Conservation (phyloP, 1,140 invertebrate genomes). For the Drosophila seguyi region DNA sequence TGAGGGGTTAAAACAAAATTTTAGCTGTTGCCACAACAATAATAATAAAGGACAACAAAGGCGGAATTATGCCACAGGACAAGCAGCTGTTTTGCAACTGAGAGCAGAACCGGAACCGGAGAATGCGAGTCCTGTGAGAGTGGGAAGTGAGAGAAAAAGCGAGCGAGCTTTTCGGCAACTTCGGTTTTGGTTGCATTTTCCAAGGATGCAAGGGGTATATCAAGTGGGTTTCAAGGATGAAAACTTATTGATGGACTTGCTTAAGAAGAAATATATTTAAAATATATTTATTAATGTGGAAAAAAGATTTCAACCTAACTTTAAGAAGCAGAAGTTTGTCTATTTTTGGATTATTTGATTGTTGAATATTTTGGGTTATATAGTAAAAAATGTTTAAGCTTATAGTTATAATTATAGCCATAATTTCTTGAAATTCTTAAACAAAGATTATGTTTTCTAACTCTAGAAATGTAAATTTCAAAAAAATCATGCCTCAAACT, state of each 20-base stretch:
- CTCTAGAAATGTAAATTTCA: no score
- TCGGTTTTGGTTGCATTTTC: slow-evolving; percentile 14
- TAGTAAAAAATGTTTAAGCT: no score
- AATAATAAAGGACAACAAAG: slow-evolving; percentile 49
- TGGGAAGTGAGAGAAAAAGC: slow-evolving; percentile 13
- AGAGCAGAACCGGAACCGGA: slow-evolving; percentile 23
- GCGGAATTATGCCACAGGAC: slow-evolving; percentile 48
- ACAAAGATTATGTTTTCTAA: no score
- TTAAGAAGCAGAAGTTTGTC: no score
- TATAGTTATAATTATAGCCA: no score
- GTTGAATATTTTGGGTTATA: no score
- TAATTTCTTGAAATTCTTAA: no score
- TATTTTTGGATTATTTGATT: no score
- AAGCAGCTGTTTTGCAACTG: slow-evolving; percentile 59
- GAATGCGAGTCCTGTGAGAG: slow-evolving; percentile 26
- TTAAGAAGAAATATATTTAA: not conserved
- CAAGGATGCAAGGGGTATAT: slow-evolving; percentile 2
- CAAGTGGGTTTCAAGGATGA: not conserved
- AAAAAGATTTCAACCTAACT: not conserved
- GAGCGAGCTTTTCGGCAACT: slow-evolving; percentile 51
- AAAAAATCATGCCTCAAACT: not conserved
- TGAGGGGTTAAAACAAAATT: slow-evolving; percentile 19
- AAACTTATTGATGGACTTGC: not conserved
- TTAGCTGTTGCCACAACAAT: slow-evolving; percentile 35
- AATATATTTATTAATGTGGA: not conserved